A percentile compares a stretch with the other conserved stretches of the same genome.
phyloP scores from a whole-genome alignment of 1,140 invertebrate species.

The Zaprionus ornatus region DNA sequence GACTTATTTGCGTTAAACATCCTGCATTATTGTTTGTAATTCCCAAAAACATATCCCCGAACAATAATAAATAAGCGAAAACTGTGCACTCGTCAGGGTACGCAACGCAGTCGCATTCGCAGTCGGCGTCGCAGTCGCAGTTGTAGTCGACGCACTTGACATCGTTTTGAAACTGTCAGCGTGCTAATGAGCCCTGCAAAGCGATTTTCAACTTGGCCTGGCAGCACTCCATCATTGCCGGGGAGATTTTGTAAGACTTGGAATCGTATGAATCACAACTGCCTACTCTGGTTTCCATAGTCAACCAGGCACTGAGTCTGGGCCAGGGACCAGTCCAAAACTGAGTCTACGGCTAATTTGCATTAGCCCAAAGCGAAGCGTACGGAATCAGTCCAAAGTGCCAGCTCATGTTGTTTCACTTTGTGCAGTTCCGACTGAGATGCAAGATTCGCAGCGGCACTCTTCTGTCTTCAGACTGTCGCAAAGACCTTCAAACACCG shows the following conservation, averaged over 20 bases:
- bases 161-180: constrained; percentile 66
- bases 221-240: constrained; percentile 43
- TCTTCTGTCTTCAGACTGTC: constrained; percentile 2
- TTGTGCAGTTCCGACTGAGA: constrained; percentile 33
- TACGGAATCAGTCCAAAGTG: constrained; percentile 26
- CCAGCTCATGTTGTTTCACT: constrained; percentile 45
- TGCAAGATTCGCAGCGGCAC: constrained; percentile 10
- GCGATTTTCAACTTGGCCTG: constrained; percentile 31
- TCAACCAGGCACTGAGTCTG: background rate
- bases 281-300: constrained; percentile 17
- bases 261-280: constrained; percentile 33
- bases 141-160: constrained; percentile 63
- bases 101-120: constrained; percentile 5
- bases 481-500: constrained; percentile 46
- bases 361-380: constrained; percentile 7
- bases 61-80: constrained; percentile 41
- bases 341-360: constrained; percentile 43
- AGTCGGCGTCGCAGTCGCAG: background rate
- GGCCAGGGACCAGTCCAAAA: background rate
- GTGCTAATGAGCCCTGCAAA: constrained; percentile 80
- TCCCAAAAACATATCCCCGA: constrained; percentile 22
- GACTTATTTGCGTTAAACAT: constrained; percentile 68
- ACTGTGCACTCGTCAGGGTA: constrained; percentile 1
- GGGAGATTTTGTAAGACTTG: constrained; percentile 44
- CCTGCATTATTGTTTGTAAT: constrained; percentile 62